These are phyloP conservation scores for Trogon surrucura DNA, from an alignment of 2,113 vertebrate species.

Conservation along the genomic window DNA sequence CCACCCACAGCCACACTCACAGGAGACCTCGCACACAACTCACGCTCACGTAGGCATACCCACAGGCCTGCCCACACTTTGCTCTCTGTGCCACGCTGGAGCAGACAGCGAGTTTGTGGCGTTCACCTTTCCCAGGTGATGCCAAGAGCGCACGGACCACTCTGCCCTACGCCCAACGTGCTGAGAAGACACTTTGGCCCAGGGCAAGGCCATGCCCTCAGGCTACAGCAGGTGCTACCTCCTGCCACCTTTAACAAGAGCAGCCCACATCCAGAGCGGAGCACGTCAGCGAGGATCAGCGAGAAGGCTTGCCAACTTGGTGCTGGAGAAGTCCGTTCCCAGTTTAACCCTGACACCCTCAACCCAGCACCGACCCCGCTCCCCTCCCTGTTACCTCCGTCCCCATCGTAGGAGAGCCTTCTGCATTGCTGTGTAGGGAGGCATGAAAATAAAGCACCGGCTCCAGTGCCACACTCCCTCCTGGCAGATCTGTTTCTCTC, in stretches of 20 bases:
- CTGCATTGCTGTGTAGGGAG: conserved; percentile 42
- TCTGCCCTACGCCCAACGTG: accelerated
- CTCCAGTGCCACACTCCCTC: conserved; percentile 65
- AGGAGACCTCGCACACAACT: not conserved
- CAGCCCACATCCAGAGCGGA: not conserved
- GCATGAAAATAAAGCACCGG: conserved; percentile 61
- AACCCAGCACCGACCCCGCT: accelerated
- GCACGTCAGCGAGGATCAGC: not conserved
- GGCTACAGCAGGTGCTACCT: not conserved
- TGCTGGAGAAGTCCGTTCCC: not conserved
- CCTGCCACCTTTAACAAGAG: not conserved
- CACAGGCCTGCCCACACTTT: not conserved
- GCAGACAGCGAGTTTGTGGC: not conserved
- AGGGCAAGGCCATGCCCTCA: not conserved
- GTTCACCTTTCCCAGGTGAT: not conserved
- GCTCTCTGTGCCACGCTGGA: accelerated
- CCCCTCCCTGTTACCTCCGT: not conserved
- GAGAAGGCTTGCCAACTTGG: not conserved
- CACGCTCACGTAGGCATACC: not conserved
- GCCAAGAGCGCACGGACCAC: not conserved
- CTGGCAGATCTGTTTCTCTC: conserved; percentile 67
- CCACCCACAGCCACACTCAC: not conserved
- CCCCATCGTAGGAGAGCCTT: conserved; percentile 43
- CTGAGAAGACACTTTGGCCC: not conserved
- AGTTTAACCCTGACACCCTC: not conserved